phyloP scores from a whole-genome alignment of 2,797 vertebrate species.

The Alectoris magna region DNA sequence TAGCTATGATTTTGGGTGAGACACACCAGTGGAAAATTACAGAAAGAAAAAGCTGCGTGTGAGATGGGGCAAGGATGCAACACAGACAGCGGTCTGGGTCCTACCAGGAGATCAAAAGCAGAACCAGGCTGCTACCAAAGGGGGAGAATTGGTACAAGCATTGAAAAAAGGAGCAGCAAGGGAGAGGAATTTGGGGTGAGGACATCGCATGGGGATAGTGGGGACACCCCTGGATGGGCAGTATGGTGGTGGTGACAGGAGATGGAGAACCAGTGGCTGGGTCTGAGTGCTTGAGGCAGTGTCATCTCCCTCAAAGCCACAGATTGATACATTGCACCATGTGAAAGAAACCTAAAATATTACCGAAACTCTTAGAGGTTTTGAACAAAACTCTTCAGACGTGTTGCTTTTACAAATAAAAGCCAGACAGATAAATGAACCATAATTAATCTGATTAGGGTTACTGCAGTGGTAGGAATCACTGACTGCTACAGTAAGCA shows the following conservation, averaged over 20 bases:
- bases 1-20: background rate
- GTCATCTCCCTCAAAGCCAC: background rate
- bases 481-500: background rate
- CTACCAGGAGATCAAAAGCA: background rate
- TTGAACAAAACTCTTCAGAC: background rate
- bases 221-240: background rate
- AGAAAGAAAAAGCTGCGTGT: background rate
- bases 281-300: background rate
- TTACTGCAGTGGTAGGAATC: background rate
- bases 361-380: background rate
- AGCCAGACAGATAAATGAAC: background rate
- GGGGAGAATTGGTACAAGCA: background rate
- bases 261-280: background rate
- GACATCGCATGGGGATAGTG: background rate
- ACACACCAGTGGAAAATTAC: background rate
- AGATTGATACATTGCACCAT: background rate
- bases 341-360: background rate
- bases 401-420: background rate
- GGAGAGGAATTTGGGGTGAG: background rate
- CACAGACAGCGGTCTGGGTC: rapidly evolving
- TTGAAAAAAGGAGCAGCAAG: background rate
- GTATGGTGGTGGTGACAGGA: background rate
- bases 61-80: background rate
- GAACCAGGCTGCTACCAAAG: background rate
- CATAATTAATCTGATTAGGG: slow-evolving; percentile 20